These are phyloP conservation scores for Corbicula japonica DNA, from an alignment of 2,888 invertebrate genomes.

Conservation along the genomic window DNA sequence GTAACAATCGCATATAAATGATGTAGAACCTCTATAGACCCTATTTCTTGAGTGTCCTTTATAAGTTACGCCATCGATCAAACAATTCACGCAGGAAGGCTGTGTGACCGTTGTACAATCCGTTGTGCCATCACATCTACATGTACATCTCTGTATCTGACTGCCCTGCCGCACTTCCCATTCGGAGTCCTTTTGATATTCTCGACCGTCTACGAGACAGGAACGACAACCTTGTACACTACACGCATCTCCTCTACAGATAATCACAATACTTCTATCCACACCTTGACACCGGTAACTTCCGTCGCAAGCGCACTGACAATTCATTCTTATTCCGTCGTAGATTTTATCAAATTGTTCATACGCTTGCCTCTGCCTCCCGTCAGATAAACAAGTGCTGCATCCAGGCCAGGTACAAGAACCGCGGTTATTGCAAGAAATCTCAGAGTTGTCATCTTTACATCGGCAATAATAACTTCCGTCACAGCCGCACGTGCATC, in stretches of 20 bases:
- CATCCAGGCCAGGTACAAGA: conserved; percentile 67
- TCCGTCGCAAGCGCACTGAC: conserved; percentile 77
- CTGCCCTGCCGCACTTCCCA: conserved; percentile 31
- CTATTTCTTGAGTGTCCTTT: conserved; percentile 60
- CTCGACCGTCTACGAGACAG: conserved; percentile 58
- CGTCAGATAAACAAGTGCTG: conserved; percentile 70
- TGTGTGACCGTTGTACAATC: conserved; percentile 23
- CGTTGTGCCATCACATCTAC: conserved; percentile 75
- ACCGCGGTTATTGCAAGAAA: conserved; percentile 33
- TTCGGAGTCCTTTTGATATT: conserved; percentile 44
- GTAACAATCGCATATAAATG: conserved; percentile 56
- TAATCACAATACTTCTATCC: conserved; percentile 50
- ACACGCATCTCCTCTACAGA: conserved; percentile 48
- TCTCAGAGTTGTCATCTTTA: conserved; percentile 39
- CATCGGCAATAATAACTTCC: conserved; percentile 57
- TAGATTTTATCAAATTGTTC: conserved; percentile 70
- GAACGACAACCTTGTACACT: conserved; percentile 61
- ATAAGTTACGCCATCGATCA: conserved; percentile 57
- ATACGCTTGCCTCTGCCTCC: conserved; percentile 66
- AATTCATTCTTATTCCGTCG: conserved; percentile 55
- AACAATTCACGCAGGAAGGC: conserved; percentile 57
- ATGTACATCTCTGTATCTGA: conserved; percentile 63
- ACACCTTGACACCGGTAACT: conserved; percentile 78
- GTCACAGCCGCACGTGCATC: conserved; percentile 63
- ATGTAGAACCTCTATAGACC: conserved; percentile 36